Conservation (phyloP, 2,113 vertebrate species). For the Gadus chalcogrammus region DNA sequence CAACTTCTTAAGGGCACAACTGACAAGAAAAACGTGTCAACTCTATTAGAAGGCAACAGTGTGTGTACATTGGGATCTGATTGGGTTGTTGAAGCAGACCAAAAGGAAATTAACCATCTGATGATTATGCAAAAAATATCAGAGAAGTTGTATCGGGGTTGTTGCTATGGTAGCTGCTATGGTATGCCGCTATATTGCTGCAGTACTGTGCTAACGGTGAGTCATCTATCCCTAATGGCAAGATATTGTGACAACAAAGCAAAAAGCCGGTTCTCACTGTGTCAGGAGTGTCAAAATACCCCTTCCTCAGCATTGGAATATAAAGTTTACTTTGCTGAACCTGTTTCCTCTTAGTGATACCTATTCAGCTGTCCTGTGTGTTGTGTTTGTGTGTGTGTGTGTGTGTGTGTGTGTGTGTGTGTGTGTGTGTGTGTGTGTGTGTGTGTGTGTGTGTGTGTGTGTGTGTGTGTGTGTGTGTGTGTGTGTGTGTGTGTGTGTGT, state of each 20-base stretch:
- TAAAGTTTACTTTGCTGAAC: slow-evolving; percentile 11
- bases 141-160: slow-evolving; percentile 17
- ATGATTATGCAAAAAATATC: slow-evolving; percentile 31
- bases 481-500: slow-evolving; percentile 10
- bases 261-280: slow-evolving; percentile 35
- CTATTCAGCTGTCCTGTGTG: not conserved
- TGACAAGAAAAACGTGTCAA: not conserved
- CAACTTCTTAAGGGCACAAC: not conserved
- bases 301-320: slow-evolving; percentile 27
- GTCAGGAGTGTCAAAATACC: not conserved
- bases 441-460: slow-evolving; percentile 1
- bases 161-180: slow-evolving; percentile 37
- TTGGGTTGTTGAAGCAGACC: not conserved
- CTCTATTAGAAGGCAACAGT: not conserved
- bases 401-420: not conserved
- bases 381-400: slow-evolving; percentile 1
- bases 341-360: slow-evolving; percentile 5
- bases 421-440: slow-evolving; percentile 13
- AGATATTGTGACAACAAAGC: slow-evolving; percentile 54
- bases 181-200: slow-evolving; percentile 22
- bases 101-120: slow-evolving; percentile 37
- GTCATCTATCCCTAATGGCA: slow-evolving; percentile 42
- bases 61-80: slow-evolving; percentile 15
- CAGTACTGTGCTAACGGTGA: slow-evolving; percentile 27
- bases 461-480: too few relatives aligned